Evolutionary conservation across 2,113 vertebrate species (phyloP).

Genomic region (Patagioenas fasciata): DNA sequence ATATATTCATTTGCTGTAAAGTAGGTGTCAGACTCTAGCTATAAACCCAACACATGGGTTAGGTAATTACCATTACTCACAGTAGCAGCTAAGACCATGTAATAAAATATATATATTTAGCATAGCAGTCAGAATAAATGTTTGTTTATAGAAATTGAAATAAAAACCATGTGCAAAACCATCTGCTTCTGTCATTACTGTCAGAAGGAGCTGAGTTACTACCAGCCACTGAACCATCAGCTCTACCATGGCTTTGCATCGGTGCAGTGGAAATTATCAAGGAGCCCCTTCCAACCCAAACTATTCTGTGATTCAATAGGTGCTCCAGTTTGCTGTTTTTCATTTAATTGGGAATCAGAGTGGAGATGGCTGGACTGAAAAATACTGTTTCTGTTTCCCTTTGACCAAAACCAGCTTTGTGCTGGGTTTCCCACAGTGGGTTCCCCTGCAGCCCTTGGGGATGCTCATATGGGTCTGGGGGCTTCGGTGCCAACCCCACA

Average conservation of each 20-base stretch:
- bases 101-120: background rate
- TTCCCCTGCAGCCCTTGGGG: background rate
- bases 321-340: background rate
- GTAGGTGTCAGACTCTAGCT: background rate
- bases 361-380: background rate
- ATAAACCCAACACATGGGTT: background rate
- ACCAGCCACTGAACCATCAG: background rate
- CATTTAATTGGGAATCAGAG: background rate
- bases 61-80: background rate
- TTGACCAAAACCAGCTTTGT: background rate
- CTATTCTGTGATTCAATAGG: too few relatives aligned
- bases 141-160: background rate
- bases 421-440: background rate
- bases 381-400: accelerated
- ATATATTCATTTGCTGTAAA: background rate
- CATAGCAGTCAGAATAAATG: background rate
- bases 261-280: accelerated
- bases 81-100: background rate
- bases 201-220: background rate
- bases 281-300: background rate
- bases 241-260: background rate
- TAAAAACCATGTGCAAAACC: background rate
- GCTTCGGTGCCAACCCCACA: accelerated
- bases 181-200: background rate
- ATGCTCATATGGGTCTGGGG: accelerated